Evolutionary conservation across 92 coral and sea anemone genomes (phyloP).

Genomic region (Heteractis magnifica): DNA sequence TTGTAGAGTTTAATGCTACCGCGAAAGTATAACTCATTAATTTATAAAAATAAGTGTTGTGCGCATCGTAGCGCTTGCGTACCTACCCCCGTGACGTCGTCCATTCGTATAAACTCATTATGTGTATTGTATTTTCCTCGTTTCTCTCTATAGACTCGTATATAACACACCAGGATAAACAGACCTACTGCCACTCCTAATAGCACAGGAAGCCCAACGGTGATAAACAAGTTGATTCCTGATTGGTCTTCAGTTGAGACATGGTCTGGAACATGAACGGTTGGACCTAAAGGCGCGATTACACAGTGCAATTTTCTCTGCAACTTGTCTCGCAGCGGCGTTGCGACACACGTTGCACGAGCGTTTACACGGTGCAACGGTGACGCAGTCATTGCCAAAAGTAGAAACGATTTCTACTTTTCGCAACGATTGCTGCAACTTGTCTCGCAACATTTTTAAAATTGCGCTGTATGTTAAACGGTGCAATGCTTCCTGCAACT

Average conservation of each 20-base stretch:
- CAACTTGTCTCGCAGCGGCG: no score
- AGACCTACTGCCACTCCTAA: slow-evolving; percentile 32
- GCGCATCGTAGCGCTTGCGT: neutral
- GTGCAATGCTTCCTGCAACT: no score
- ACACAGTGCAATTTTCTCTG: no score
- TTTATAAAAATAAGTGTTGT: neutral
- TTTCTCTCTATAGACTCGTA: slow-evolving; percentile 47
- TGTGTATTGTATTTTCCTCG: slow-evolving; percentile 38
- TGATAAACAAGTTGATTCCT: slow-evolving; percentile 26
- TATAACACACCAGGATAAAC: slow-evolving; percentile 34
- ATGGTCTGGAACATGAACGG: neutral
- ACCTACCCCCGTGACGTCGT: slow-evolving; percentile 61
- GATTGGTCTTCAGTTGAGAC: neutral
- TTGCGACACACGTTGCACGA: no score
- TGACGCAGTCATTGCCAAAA: no score
- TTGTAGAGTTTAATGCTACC: no score
- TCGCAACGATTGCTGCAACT: no score
- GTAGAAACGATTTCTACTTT: no score
- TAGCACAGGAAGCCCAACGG: slow-evolving; percentile 57
- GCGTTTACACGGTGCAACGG: no score
- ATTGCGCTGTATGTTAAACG: no score
- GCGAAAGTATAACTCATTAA: neutral
- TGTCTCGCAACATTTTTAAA: no score
- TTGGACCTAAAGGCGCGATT: neutral
- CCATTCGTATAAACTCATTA: slow-evolving; percentile 60